Percentiles rank a stretch among this genome's conserved stretches.
Evolutionary conservation across 1,140 invertebrate species (phyloP).

Genomic region (Adoxophyes honmai): DNA sequence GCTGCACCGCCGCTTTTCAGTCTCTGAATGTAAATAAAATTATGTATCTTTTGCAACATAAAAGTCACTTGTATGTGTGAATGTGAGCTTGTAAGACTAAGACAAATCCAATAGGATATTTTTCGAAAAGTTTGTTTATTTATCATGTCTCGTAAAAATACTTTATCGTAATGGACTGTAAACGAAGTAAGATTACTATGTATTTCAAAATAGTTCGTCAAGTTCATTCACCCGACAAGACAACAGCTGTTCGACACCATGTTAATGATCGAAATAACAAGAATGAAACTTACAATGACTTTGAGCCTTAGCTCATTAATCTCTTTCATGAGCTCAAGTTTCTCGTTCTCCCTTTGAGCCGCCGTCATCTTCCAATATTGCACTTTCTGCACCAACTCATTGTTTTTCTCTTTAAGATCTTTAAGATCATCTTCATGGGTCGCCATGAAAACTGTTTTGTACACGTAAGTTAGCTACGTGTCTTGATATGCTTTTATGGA

Average conservation of each 20-base stretch:
- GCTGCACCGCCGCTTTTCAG: constrained; percentile 42
- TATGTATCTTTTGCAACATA: neutral
- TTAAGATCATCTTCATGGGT: constrained; percentile 46
- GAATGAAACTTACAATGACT: constrained; percentile 45
- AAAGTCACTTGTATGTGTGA: neutral
- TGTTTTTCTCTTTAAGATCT: constrained; percentile 55
- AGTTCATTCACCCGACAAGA: constrained; percentile 1
- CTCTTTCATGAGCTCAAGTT: constrained; percentile 59
- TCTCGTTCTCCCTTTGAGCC: constrained; percentile 57
- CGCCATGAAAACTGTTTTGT: constrained; percentile 34
- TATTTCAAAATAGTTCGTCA: neutral
- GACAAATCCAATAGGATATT: too few relatives aligned
- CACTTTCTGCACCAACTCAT: constrained; percentile 56
- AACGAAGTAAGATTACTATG: too few relatives aligned
- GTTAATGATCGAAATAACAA: neutral
- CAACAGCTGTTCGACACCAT: neutral
- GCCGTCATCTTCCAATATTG: constrained; percentile 63
- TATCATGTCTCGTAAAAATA: too few relatives aligned
- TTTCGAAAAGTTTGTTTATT: too few relatives aligned
- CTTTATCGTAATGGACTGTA: too few relatives aligned
- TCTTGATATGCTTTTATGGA: too few relatives aligned
- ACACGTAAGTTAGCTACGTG: too few relatives aligned
- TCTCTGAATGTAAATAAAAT: constrained; percentile 32
- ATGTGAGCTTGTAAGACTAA: too few relatives aligned
- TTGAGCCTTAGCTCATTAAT: constrained; percentile 59